Base-by-base conservation (phyloP, 2,888 invertebrate genomes). In the Thymelicus acteon region DNA sequence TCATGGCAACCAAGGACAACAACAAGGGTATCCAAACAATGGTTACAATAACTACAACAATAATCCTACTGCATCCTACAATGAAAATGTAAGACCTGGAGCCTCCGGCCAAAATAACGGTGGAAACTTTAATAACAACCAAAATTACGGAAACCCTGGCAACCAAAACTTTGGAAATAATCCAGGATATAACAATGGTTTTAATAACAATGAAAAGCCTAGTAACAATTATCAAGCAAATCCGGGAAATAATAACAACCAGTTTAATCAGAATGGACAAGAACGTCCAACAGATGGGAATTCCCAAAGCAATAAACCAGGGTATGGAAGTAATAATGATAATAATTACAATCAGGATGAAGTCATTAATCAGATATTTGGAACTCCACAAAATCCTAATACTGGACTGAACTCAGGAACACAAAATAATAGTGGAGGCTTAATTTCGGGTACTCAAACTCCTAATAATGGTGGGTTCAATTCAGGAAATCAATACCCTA, bases 191-290 rank as follows among this genome's bases (percentile, higher is more conserved):
- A 19, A 61, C 24, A 7, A 60, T 5, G 15, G 40, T n/a, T 12
- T 13, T n/a, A 49, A 67, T 2, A 64, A 64, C 54, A 68, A 62
- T 62, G 62, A 7, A 58, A 57, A 10, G 4, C 63, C 69, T 6
- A 31, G 39, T 47, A 8, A 24, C 13, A 44, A 60, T 7, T n/a
- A 68, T 12, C 19, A 54, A 44, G 15, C 6, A 7, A 24, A 31
- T 47, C 15, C 19, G 0, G 47, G 31, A 47, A 31, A 58, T n/a
- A 58, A 37, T 31, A 7, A 65, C 15, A 52, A 64, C n/a, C 24
- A 58, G 8, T 31, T 58, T 37, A 0, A 19, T 48, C 66, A 58
- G 7, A 49, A 39, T 6, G 15, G 15, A 39, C 63, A 48, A 52
- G 39, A 37, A 37, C 52, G 12, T 6, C 64, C 64, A 40, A 5